Conservation (phyloP, 2,113 vertebrate species). For the Oenanthe oenanthe region DNA sequence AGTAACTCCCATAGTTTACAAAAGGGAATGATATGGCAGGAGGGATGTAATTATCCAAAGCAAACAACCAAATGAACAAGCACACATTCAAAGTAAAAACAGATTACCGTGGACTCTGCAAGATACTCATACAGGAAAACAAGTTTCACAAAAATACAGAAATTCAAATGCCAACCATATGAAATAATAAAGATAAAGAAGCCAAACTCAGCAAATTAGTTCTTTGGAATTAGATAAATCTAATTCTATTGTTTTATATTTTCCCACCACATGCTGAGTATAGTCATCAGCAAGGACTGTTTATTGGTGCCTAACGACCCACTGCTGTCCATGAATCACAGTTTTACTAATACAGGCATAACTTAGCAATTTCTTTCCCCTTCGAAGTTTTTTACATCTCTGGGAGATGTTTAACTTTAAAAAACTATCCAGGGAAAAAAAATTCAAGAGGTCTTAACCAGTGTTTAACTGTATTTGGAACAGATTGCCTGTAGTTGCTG, state of each 20-base stretch:
- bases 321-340: not conserved
- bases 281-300: not conserved
- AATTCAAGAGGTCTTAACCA: not conserved
- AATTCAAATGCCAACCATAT: not conserved
- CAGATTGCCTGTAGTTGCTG: not conserved
- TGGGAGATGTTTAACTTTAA: not conserved
- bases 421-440: not conserved
- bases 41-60: constrained; percentile 54
- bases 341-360: not conserved
- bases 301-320: not conserved
- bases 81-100: constrained; percentile 40
- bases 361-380: not conserved
- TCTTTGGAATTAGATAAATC: constrained; percentile 14
- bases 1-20: constrained; percentile 42
- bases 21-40: constrained; percentile 44
- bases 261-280: not conserved
- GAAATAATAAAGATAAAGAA: constrained; percentile 28
- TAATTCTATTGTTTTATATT: constrained; percentile 17
- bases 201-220: not conserved
- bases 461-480: not conserved
- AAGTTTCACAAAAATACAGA: constrained; percentile 28
- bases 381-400: not conserved
- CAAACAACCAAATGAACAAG: constrained; percentile 57
- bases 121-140: constrained; percentile 13
- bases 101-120: constrained; percentile 9